Conservation (phyloP, 2,113 vertebrate genomes). For the Poecilia latipinna region DNA sequence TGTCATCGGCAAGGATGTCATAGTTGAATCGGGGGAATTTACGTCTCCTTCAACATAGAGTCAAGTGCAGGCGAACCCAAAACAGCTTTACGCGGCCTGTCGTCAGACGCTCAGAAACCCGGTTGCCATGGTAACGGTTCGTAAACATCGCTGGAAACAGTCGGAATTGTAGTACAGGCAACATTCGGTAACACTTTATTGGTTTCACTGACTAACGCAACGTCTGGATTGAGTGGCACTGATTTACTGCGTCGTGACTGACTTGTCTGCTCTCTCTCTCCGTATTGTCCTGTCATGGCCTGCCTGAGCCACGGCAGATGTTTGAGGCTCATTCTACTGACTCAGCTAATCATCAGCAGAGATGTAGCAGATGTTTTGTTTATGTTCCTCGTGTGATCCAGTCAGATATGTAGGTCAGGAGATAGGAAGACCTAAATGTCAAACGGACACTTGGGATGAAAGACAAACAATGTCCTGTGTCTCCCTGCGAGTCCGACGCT, state of each 20-base stretch:
- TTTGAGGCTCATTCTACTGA: constrained; percentile 41
- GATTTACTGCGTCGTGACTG: constrained; percentile 27
- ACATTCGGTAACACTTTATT: constrained; percentile 59
- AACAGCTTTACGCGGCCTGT: constrained; percentile 83
- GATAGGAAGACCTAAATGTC: not conserved
- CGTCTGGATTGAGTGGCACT: constrained; percentile 56
- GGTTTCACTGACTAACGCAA: constrained; percentile 57
- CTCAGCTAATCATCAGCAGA: constrained; percentile 35
- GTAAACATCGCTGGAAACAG: constrained; percentile 91
- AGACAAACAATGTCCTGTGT: not conserved
- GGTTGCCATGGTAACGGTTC: constrained; percentile 86
- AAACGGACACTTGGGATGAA: not conserved
- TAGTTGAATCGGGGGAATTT: constrained; percentile 88
- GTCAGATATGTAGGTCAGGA: not conserved
- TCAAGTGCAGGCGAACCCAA: constrained; percentile 74
- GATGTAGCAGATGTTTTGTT: constrained; percentile 15
- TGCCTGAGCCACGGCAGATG: constrained; percentile 44
- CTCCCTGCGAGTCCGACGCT: not conserved
- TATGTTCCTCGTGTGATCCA: constrained; percentile 5
- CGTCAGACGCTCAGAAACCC: constrained; percentile 85
- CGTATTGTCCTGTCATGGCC: constrained; percentile 18
- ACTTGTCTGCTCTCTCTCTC: constrained; percentile 16
- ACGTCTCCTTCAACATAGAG: constrained; percentile 69
- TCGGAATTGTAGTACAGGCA: constrained; percentile 77
- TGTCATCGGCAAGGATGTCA: constrained; percentile 91